These are phyloP conservation scores for Actinia equina DNA, from an alignment of 64 coral and sea anemone genomes.

Conservation along the genomic window DNA sequence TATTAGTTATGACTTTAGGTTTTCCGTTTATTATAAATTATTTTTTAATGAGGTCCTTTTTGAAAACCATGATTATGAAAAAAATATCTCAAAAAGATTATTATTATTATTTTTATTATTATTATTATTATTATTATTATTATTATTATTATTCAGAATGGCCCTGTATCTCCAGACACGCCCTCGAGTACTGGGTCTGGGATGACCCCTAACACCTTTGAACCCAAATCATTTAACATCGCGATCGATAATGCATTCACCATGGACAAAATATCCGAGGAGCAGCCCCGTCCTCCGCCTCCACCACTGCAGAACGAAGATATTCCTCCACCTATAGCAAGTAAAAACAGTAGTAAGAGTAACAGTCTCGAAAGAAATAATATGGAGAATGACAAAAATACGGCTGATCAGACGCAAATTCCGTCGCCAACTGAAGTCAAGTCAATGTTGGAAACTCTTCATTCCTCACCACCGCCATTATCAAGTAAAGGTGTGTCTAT, in stretches of 20 bases:
- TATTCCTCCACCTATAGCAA: not conserved
- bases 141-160: not conserved
- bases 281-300: constrained; percentile 50
- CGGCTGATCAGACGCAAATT: not conserved
- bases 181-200: constrained; percentile 29
- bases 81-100: too few relatives aligned
- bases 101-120: too few relatives aligned
- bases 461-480: constrained; percentile 33
- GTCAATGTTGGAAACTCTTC: constrained; percentile 10
- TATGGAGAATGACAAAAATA: not conserved
- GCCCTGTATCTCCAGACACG: not conserved
- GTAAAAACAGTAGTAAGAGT: not conserved
- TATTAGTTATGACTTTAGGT: too few relatives aligned
- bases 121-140: too few relatives aligned
- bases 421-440: not conserved
- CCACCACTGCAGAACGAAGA: constrained; percentile 18
- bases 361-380: constrained; percentile 5
- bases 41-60: too few relatives aligned
- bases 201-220: constrained; percentile 41
- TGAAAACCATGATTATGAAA: too few relatives aligned
- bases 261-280: constrained; percentile 30
- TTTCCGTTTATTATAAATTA: too few relatives aligned
- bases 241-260: constrained; percentile 33
- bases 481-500: constrained; percentile 16
- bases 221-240: constrained; percentile 28